Evolutionary conservation across 2,888 invertebrate species (phyloP).

Genomic region (Brassicogethes aeneus): DNA sequence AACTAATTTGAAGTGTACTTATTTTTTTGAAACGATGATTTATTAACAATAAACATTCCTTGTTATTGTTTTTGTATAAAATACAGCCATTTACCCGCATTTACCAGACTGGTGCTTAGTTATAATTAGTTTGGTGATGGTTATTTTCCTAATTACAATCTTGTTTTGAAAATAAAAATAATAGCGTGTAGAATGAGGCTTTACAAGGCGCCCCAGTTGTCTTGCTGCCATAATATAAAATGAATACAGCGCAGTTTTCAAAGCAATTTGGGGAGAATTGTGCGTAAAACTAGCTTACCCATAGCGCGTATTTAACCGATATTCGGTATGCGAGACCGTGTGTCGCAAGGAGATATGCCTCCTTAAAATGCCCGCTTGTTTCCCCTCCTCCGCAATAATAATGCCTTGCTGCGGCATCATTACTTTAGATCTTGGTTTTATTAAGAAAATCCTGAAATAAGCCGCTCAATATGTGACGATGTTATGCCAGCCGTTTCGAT

Average conservation of each 20-base stretch:
- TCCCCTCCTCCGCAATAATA: not conserved
- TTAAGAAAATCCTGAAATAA: conserved; percentile 10
- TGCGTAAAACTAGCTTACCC: conserved; percentile 26
- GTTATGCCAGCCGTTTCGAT: not conserved
- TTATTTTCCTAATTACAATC: too few relatives aligned
- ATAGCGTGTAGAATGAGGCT: too few relatives aligned
- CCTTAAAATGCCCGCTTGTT: not conserved
- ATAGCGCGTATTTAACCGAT: conserved; percentile 12
- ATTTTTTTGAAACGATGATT: too few relatives aligned
- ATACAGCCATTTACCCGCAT: too few relatives aligned
- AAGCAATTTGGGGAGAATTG: conserved; percentile 23
- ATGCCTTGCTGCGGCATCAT: conserved; percentile 9
- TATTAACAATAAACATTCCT: too few relatives aligned
- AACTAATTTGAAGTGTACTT: too few relatives aligned
- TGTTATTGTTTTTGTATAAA: too few relatives aligned
- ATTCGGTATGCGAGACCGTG: conserved; percentile 7
- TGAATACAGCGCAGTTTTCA: conserved; percentile 5
- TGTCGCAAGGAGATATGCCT: not conserved
- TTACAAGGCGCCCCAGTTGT: too few relatives aligned
- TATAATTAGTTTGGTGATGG: too few relatives aligned
- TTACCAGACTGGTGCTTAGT: too few relatives aligned
- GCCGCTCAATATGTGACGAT: conserved; percentile 7
- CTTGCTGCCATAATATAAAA: too few relatives aligned
- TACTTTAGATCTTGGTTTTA: conserved; percentile 19
- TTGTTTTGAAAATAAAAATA: too few relatives aligned